Percentiles rank a stretch among this genome's conserved stretches.
Evolutionary conservation across 2,888 invertebrate species (phyloP).

Genomic region (Ecliptopera silaceata): DNA sequence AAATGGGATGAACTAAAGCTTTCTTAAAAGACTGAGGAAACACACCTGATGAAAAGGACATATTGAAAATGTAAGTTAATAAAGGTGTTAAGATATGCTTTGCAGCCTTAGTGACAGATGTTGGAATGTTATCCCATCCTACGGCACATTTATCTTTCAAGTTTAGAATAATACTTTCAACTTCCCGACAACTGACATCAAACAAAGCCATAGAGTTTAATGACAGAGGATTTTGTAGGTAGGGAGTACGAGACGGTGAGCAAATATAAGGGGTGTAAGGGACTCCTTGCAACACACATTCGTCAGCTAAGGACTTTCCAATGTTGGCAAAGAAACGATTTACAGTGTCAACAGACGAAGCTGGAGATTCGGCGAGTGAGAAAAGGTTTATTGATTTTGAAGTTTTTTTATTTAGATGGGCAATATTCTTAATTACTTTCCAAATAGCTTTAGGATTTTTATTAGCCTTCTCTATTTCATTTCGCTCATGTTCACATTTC

Average conservation of each 20-base stretch:
- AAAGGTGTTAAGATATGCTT: constrained; percentile 9
- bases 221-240: background rate
- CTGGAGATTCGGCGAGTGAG: background rate
- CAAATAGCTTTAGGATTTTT: constrained; percentile 21
- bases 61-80: constrained; percentile 13
- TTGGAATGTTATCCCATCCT: too few relatives aligned
- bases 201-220: constrained; percentile 6
- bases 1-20: constrained; percentile 13
- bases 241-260: background rate
- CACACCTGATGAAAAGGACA: constrained; percentile 11
- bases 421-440: constrained; percentile 20
- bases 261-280: background rate
- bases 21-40: constrained; percentile 30
- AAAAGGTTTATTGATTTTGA: background rate
- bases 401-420: constrained; percentile 5
- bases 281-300: background rate
- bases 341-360: background rate
- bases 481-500: constrained; percentile 27
- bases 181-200: constrained; percentile 16
- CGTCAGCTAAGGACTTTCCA: background rate
- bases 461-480: too few relatives aligned
- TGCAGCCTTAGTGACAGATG: too few relatives aligned
- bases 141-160: too few relatives aligned
- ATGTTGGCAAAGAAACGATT: constrained; percentile 18
- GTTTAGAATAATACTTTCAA: constrained; percentile 16